Evolutionary conservation across 2,113 vertebrate genomes (phyloP).

Genomic region (Neoarius graeffei): DNA sequence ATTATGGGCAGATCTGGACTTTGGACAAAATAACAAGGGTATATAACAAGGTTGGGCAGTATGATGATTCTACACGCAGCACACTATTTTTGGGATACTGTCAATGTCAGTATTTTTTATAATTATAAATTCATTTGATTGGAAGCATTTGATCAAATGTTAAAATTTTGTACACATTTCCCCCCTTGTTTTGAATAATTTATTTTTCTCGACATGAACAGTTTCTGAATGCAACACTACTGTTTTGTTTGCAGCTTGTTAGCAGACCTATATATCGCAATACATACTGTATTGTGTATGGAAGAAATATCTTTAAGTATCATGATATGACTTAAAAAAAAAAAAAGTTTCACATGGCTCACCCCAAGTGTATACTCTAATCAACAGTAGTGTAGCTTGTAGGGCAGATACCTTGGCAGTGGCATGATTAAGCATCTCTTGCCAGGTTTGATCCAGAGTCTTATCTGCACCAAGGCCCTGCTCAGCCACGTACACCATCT

Average conservation of each 20-base stretch:
- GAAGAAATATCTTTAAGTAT: background rate
- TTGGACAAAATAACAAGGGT: background rate
- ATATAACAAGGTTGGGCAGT: background rate
- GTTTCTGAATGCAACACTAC: background rate
- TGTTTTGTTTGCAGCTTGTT: background rate
- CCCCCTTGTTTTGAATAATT: background rate
- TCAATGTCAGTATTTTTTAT: background rate
- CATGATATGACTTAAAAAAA: too few relatives aligned
- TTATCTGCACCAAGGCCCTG: conserved; percentile 85
- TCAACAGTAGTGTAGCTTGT: background rate
- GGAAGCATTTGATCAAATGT: background rate
- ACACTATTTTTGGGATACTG: background rate
- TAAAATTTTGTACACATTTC: background rate
- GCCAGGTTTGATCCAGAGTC: conserved; percentile 90
- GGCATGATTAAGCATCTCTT: conserved; percentile 94
- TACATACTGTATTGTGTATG: background rate
- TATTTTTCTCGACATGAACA: background rate
- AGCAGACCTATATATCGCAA: background rate
- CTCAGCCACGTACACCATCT: conserved; percentile 93
- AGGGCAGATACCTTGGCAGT: conserved; percentile 79
- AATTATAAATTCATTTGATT: background rate
- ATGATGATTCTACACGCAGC: background rate
- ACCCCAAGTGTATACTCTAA: background rate
- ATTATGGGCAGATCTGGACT: background rate
- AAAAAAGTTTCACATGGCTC: background rate